Base-by-base conservation (phyloP, 2,888 invertebrate genomes). In the Limulus polyphemus region DNA sequence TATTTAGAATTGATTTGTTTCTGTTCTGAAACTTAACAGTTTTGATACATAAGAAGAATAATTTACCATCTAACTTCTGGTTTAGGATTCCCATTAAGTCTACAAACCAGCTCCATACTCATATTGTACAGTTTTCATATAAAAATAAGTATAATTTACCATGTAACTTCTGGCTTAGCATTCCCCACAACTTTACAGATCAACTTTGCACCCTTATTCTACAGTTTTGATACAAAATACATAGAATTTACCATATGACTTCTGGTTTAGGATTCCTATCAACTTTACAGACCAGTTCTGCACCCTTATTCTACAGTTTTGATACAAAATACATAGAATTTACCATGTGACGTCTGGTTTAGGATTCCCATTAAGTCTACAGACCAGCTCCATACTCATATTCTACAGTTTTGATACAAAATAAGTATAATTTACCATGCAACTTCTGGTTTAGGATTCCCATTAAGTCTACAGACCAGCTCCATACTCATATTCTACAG, bases 181-280 rank as follows among this genome's bases (percentile, higher is more conserved):
- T 83, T 82, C 16, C 95, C 97, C 61, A 84, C 85, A 73, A 98
- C 92, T 66, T 87, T 86, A 76, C 94, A 94, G 71, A 86, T 84
- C 81, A 98, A 95, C 75, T 90, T 86, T 48, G 93, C 95, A 74
- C 91, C 90, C 79, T 92, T 93, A 78, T n/a, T n/a, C n/a, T n/a
- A n/a, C n/a, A n/a, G n/a, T n/a, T n/a, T n/a, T n/a, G n/a, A n/a
- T n/a, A n/a, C n/a, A n/a, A n/a, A n/a, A 13, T 50, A 13, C 13
- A 50, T 55, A 14, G 11, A 11, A 55, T 17, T 51, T 57, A 64
- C 97, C 97, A 98, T 0, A 90, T 86, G 71, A 98, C 87, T 50
- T 83, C 85, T 47, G 95, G 94, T 72, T 83, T 86, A 0, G 97
- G 97, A 66, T 83, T 82, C 16, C 95, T 95, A 61, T 84, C 85